Evolutionary conservation across 2,888 invertebrate genomes (phyloP).

Genomic region (Boloria euphrosyne): DNA sequence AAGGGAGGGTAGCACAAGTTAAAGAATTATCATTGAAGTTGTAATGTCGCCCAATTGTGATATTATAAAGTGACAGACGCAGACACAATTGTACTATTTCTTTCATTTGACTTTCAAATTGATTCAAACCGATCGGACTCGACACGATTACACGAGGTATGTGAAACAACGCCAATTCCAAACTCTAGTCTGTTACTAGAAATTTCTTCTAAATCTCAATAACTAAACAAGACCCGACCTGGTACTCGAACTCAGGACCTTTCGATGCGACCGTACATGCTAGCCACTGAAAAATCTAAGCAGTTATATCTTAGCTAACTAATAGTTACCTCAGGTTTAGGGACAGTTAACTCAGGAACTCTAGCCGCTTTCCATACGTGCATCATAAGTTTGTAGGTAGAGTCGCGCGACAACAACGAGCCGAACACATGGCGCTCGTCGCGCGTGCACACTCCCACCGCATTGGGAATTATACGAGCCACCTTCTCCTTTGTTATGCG

Average conservation of each 20-base stretch:
- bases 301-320: background rate
- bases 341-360: slow-evolving; percentile 65
- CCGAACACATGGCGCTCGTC: slow-evolving; percentile 95
- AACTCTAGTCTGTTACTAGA: background rate
- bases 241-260: no score
- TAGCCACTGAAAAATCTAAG: no score
- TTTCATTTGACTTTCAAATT: no score
- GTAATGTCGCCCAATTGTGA: no score
- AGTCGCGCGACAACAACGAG: slow-evolving; percentile 93
- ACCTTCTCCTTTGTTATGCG: slow-evolving; percentile 96
- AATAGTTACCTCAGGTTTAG: slow-evolving; percentile 60
- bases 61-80: no score
- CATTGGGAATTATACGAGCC: slow-evolving; percentile 96
- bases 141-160: no score
- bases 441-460: slow-evolving; percentile 93
- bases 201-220: background rate
- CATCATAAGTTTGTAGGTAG: slow-evolving; percentile 93
- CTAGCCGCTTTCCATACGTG: slow-evolving; percentile 90
- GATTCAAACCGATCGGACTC: no score
- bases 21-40: no score
- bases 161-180: no score
- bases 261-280: no score
- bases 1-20: background rate
- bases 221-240: no score
- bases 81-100: no score